These are phyloP conservation scores for human DNA, from an alignment of 2,113 vertebrate species.

Conservation along the genomic window DNA sequence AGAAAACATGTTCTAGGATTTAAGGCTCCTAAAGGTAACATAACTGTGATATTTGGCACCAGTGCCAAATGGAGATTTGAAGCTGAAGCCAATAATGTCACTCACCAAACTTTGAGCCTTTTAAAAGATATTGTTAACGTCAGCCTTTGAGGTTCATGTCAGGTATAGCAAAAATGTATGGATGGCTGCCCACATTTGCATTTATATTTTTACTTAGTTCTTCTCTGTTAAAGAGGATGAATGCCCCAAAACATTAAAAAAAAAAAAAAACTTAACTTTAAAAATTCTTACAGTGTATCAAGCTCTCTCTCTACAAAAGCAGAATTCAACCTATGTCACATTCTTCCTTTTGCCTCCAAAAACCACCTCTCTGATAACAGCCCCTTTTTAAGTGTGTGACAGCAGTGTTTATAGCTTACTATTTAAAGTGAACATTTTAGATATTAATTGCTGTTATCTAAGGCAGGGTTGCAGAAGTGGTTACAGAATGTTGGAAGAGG, in stretches of 20 bases:
- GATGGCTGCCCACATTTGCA: background rate
- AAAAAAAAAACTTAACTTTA: background rate
- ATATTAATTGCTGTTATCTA: background rate
- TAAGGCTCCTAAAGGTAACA: background rate
- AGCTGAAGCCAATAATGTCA: background rate
- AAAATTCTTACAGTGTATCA: background rate
- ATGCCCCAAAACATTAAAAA: background rate
- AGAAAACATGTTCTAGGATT: background rate
- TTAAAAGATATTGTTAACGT: background rate
- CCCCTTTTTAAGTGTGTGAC: background rate
- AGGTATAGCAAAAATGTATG: background rate
- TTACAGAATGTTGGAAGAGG: constrained; percentile 5
- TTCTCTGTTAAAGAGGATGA: background rate
- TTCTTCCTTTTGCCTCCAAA: background rate
- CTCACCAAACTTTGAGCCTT: background rate
- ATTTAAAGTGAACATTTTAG: background rate
- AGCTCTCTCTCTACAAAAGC: background rate
- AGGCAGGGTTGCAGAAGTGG: background rate
- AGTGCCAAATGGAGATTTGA: background rate
- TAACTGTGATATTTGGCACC: background rate
- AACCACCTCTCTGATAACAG: background rate
- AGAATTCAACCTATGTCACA: background rate
- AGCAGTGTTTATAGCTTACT: background rate
- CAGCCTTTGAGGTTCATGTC: background rate
- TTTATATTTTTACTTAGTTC: background rate